A percentile compares a stretch with the other conserved stretches of the same genome.
phyloP scores from a whole-genome alignment of 2,797 vertebrate species.

The Bucorvus abyssinicus region DNA sequence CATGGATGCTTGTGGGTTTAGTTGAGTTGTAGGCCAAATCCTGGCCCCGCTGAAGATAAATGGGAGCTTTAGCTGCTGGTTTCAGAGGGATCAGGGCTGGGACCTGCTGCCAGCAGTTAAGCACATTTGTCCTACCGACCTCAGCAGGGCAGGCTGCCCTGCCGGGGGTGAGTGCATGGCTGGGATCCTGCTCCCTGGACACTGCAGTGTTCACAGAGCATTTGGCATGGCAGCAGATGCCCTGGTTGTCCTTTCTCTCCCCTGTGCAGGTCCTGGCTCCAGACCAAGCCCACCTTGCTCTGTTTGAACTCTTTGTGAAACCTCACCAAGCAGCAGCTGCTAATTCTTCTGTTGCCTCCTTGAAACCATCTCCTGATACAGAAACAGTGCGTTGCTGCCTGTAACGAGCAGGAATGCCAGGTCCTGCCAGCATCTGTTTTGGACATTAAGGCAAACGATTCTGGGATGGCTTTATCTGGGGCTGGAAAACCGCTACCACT shows the following conservation, averaged over 20 bases:
- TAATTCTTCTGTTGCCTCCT: neutral
- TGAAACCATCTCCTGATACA: neutral
- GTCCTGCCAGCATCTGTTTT: neutral
- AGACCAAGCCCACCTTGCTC: neutral
- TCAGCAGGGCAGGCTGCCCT: neutral
- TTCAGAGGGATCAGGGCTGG: neutral
- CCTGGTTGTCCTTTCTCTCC: neutral
- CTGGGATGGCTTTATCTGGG: neutral
- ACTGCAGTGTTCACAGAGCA: neutral
- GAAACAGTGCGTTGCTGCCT: neutral
- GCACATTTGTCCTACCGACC: neutral
- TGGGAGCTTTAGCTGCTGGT: neutral
- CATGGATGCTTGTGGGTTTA: neutral
- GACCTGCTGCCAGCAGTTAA: neutral
- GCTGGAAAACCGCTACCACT: neutral
- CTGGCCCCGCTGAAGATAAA: neutral
- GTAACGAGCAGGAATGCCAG: neutral
- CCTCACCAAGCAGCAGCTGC: neutral
- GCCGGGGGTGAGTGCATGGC: accelerated
- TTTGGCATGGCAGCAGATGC: neutral
- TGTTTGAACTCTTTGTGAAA: accelerated
- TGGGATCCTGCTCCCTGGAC: neutral
- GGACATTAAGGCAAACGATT: neutral
- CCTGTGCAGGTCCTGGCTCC: neutral
- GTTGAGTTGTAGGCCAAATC: neutral